Evolutionary conservation across 2,888 invertebrate species (phyloP), one percentile per base, ranked within the genome.

Genomic region (Eugnorisma glareosa): DNA sequence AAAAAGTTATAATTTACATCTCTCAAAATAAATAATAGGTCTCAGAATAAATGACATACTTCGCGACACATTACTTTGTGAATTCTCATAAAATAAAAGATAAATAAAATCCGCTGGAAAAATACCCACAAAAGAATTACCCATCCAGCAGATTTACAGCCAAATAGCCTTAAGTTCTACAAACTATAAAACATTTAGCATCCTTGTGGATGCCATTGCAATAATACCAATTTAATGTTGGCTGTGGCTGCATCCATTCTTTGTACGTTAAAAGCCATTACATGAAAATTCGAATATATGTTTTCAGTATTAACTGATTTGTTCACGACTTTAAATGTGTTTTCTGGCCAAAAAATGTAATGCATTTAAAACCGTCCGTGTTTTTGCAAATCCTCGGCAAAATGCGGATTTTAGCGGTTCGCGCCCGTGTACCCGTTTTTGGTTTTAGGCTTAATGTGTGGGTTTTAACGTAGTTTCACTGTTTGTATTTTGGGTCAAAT

Each of bases 241-340:
- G 72, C 74, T 72, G 73, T n/a, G 74, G 79, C 43, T 64, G 61
- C 72, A 66, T 45, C 61, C 73, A 77, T 88, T 80, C 73, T 73
- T 73, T 51, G 31, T 35, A 74, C 70, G 71, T 84, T 73, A 79
- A 88, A 86, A 84, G 73, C 85, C 71, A 78, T 78, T 79, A 64
- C 71, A 80, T 70, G 70, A 76, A 78, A 80, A 85, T 82, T 69
- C 77, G 40, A 88, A 85, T 83, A 66, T 67, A 87, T 77, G 79
- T 77, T 69, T 86, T 70, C 61, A 59, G 86, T 79, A 87, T 82
- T 83, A 82, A 85, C 77, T 89, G 86, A 87, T 83, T 81, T 87
- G 75, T 83, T 69, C 74, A 75, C 69, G 78, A 81, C 74, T 74
- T 83, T 72, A 79, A 78, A 81, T 75, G 59, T 73, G 67, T 79